Conservation (phyloP, 2,113 vertebrate genomes). For the Brienomyrus longianalis region DNA sequence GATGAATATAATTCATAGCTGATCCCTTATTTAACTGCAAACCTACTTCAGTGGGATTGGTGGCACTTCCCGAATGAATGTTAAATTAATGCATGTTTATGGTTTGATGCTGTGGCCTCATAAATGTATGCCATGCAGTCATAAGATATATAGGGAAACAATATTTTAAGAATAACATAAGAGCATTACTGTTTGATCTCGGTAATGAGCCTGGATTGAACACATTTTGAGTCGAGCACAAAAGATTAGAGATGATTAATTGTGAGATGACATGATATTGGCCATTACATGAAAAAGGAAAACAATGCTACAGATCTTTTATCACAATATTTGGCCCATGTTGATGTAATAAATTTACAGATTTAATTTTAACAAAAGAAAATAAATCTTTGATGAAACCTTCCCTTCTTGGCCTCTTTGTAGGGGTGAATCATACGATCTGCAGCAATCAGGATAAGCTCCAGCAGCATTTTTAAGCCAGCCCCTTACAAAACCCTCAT, state of each 20-base stretch:
- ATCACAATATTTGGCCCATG: background rate
- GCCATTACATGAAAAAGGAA: background rate
- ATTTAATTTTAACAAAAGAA: background rate
- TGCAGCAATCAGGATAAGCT: background rate
- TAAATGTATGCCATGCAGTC: background rate
- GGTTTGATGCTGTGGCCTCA: background rate
- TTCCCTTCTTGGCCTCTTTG: background rate
- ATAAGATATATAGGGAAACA: background rate
- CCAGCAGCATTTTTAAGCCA: background rate
- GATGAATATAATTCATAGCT: background rate
- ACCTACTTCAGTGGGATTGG: background rate
- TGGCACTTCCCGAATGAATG: background rate
- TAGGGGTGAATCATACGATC: background rate
- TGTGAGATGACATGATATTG: background rate
- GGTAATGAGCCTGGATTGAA: background rate
- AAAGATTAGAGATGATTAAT: background rate
- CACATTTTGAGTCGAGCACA: background rate
- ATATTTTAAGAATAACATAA: background rate
- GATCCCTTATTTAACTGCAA: background rate
- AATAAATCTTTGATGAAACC: constrained; percentile 5
- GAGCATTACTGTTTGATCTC: background rate
- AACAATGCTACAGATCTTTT: background rate
- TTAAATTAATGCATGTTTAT: background rate
- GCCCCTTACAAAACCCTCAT: background rate
- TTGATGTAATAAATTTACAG: background rate